These are phyloP conservation scores for Coranthus polyacanthus DNA, from an alignment of 2,797 vertebrate species.

Conservation along the genomic window DNA sequence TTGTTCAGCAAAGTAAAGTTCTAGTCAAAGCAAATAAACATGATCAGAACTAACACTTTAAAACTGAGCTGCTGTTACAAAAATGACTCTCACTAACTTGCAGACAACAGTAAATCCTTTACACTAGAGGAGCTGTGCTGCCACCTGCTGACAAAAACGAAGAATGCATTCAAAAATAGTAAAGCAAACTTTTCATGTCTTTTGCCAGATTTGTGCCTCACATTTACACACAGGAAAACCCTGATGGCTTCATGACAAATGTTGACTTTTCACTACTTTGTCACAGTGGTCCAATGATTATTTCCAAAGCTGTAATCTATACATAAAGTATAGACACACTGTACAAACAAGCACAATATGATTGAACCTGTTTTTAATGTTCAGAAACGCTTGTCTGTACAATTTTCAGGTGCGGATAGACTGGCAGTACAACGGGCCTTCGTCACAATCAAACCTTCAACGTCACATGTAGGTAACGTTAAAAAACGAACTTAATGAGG, in stretches of 20 bases:
- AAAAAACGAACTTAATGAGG: not conserved
- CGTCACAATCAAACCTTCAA: slow-evolving; percentile 20
- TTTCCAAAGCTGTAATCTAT: too few relatives aligned
- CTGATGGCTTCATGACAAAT: too few relatives aligned
- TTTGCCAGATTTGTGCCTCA: too few relatives aligned
- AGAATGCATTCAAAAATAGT: slow-evolving; percentile 12
- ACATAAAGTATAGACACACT: too few relatives aligned
- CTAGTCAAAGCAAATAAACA: too few relatives aligned
- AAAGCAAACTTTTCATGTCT: not conserved
- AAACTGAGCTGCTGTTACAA: not conserved
- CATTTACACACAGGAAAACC: too few relatives aligned
- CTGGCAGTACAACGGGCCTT: slow-evolving; percentile 20
- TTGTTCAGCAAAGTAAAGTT: not conserved
- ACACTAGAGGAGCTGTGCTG: slow-evolving; percentile 50
- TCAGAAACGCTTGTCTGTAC: slow-evolving; percentile 42
- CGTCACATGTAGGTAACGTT: slow-evolving; percentile 5
- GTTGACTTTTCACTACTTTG: not conserved
- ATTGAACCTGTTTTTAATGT: slow-evolving; percentile 50
- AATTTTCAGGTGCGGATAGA: slow-evolving; percentile 47
- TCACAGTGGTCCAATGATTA: too few relatives aligned
- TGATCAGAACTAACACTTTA: too few relatives aligned
- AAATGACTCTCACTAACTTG: not conserved
- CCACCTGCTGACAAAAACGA: slow-evolving; percentile 66
- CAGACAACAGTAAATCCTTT: not conserved
- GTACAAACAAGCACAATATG: not conserved